Evolutionary conservation across 2,797 vertebrate species (phyloP), one percentile per base, ranked within the genome.

Genomic region (Gorsachius magnificus): DNA sequence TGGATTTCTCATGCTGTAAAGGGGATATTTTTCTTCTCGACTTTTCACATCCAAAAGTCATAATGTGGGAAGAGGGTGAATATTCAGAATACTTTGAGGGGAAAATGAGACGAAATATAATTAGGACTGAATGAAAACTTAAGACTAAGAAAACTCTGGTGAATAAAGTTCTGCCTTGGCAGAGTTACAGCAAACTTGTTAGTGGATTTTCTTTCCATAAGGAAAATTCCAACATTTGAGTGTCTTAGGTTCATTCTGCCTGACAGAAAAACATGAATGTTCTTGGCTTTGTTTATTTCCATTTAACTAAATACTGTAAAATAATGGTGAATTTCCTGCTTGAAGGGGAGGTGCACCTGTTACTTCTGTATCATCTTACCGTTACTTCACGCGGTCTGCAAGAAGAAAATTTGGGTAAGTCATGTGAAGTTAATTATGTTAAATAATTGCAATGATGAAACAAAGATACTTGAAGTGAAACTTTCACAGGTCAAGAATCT

Each of bases 391-490:
- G 29, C 72, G 69, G 38, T 86, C 89, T 54, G 83, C 90, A 66
- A 60, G 58, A 41, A 94, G 93, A 84, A 87, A 95, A 84, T 89
- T 98, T 83, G 96, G 97, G 98, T 99, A 97, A 88, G 96, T 96
- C 41, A 36, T 31, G 11, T 63, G 48, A 77, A 85, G 41, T 57
- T 77, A 45, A 66, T 82, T 65, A n/a, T 60, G 41, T 83, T 78
- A 77, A 91, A 57, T 91, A 79, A 31, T 66, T 92, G 21, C 36
- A 82, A 4, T 50, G 56, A 60, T 74, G n/a, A 76, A 77, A 69
- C 33, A 77, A 51, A 74, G 33, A 45, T 50, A 57, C 4, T 86
- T 60, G 1, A 6, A 89, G 29, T 60, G 29, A 61, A 82, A 74
- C 17, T 89, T 51, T 24, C 51, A 36, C 54, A 82, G 20, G 26